phyloP scores from a whole-genome alignment of 1,140 invertebrate genomes.

The Monochamus saltuarius region DNA sequence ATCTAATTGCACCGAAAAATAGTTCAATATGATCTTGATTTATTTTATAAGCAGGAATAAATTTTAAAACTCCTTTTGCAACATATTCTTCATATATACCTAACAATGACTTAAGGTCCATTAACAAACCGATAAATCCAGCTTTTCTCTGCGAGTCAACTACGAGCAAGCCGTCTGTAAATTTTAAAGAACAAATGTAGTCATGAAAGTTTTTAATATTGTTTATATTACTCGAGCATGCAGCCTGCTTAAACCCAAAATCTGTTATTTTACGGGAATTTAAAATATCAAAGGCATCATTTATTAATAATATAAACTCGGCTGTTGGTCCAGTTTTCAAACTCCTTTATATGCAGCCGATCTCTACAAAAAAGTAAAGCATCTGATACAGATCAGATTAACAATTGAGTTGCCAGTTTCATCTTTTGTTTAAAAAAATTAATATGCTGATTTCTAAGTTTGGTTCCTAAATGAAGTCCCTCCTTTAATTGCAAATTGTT shows the following conservation, averaged over 20 bases:
- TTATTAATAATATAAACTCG: constrained; percentile 18
- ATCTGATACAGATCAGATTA: constrained; percentile 14
- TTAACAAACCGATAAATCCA: too few species aligned
- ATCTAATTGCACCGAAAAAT: too few species aligned
- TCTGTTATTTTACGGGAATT: constrained; percentile 18
- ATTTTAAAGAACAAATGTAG: too few species aligned
- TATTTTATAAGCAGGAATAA: too few species aligned
- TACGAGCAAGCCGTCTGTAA: too few species aligned
- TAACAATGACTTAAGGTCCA: too few species aligned
- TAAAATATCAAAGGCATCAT: constrained; percentile 24
- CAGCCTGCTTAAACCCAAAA: background rate
- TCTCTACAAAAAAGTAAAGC: constrained; percentile 17
- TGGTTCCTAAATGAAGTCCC: background rate
- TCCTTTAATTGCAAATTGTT: constrained; percentile 1
- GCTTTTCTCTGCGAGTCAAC: too few species aligned
- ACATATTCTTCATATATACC: too few species aligned
- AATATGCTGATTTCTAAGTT: background rate
- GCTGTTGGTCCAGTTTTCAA: constrained; percentile 15
- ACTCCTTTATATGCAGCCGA: background rate
- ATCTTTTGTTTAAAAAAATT: constrained; percentile 10
- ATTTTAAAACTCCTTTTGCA: too few species aligned
- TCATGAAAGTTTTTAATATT: too few species aligned
- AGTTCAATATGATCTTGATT: too few species aligned
- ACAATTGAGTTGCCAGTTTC: constrained; percentile 10
- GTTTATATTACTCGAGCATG: too few species aligned